Evolutionary conservation across 2,113 vertebrate species (phyloP), one percentile per base, ranked within the genome.

Genomic region (Nerophis lumbriciformis): DNA sequence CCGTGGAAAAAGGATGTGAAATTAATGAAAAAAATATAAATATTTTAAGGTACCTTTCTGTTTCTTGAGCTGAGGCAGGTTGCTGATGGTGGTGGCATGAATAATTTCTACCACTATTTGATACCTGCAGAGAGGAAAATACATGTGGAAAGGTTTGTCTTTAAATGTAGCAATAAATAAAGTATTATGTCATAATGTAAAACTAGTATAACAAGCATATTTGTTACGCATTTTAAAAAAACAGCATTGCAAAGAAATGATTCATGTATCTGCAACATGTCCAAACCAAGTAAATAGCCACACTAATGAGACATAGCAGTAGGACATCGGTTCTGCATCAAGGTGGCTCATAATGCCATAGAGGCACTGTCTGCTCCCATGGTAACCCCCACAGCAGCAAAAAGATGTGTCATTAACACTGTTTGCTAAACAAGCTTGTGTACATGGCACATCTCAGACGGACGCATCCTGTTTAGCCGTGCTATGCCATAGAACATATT

Each of bases 41-140:
- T 45, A 45, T 45, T 4, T 45, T 12, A 9, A 45, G 8, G 45
- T 93, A 98, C 97, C 97, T 91, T 97, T 98, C 85, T 98, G 94
- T 58, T 94, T 94, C 89, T 98, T 99, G 82, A 96, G 85, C 73
- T 98, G 96, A 60, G 97, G 97, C 78, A 98, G 90, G 84, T 90
- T 98, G 92, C 94, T 96, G 88, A 99, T 95, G 66, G 96, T 97
- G 39, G 97, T 98, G 70, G 96, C 94, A 66, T 98, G 96, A 85
- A 99, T 94, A 75, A 99, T 97, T 89, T 99, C 97, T 74, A 98
- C 93, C 79, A 99, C 94, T 81, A 99, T 99, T 78, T 98, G 97
- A 92, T 98, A 98, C 92, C 97, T 99, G 65, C 59, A 87, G 39
- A 70, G 11, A 71, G 0, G 19, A 0, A 15, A 12, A 6, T 52